Percentiles rank a stretch among this genome's conserved stretches.
Conservation (phyloP, 2,888 invertebrate genomes). For the Plebejus melissa region DNA sequence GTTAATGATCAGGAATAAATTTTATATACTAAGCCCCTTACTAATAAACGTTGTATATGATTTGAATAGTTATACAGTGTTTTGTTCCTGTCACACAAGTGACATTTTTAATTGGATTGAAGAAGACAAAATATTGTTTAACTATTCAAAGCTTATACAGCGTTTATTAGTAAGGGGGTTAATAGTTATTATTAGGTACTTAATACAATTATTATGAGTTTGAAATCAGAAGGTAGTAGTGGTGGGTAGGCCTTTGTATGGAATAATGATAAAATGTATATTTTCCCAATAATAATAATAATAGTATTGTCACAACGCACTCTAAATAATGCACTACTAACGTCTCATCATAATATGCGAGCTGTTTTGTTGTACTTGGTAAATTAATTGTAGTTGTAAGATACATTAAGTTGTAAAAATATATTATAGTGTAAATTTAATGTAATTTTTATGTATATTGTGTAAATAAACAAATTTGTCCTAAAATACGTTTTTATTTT, state of each 20-base stretch:
- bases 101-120: too few relatives aligned
- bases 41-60: too few relatives aligned
- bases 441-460: not conserved
- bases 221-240: not conserved
- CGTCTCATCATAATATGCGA: not conserved
- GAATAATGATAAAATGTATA: too few relatives aligned
- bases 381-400: not conserved
- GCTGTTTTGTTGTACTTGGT: not conserved
- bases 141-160: too few relatives aligned
- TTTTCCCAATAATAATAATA: too few relatives aligned
- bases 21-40: too few relatives aligned
- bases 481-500: constrained; percentile 14
- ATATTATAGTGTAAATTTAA: not conserved
- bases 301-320: not conserved
- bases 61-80: too few relatives aligned
- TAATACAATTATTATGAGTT: not conserved
- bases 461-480: constrained; percentile 12
- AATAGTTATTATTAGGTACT: not conserved
- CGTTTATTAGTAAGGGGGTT: too few relatives aligned
- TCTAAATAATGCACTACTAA: not conserved
- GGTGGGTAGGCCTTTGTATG: not conserved
- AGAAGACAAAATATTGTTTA: too few relatives aligned
- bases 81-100: too few relatives aligned
- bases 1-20: too few relatives aligned
- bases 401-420: not conserved